Base-by-base conservation (phyloP, 2,113 vertebrate species). In the Hemiscyllium ocellatum region DNA sequence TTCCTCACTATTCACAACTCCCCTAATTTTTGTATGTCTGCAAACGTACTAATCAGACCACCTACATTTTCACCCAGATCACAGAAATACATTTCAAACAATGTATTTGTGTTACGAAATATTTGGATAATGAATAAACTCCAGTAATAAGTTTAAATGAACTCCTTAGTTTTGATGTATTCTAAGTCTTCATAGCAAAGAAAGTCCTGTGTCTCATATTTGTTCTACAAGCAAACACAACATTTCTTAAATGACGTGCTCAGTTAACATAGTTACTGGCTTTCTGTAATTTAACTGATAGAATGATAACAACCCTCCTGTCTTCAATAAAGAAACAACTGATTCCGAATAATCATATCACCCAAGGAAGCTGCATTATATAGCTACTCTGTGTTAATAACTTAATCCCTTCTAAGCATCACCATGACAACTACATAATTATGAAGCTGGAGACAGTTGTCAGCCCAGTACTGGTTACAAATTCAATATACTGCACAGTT, bases 401-500 rank as follows among this genome's bases (percentile, higher is more conserved):
- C 66, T 33, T 72, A 26, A 47, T 72, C 68, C 69, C 29, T 72
- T 95, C 94, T 15, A 52, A 70, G 13, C 13, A 95, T 95, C 69
- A 50, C 68, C 94, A 95, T 52, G 69, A 72, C 94, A 95, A 95
- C 68, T 47, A 95, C 42, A 95, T 95, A 72, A 95, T 72, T 95
- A 72, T 95, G 66, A 72, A 70, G 10, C 68, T 22, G 20, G 69
- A 72, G 72, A 72, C 42, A 33, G 94, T 72, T 50, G 68, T 50
- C 22, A 50, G 68, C 94, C 69, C 17, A 72, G 68, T 33, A 72
- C 42, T 50, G 42, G 3, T 33, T 52, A 10, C 69, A 72, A 47
- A 72, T 15, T 42, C 69, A 72, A 47, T 33, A 72, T 70, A 66
- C 19, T 70, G 69, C 24, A 33, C 26, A 47, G 66, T 50, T 66